Base-by-base conservation (phyloP, 2,888 invertebrate species). In the Diadegma fenestrale region DNA sequence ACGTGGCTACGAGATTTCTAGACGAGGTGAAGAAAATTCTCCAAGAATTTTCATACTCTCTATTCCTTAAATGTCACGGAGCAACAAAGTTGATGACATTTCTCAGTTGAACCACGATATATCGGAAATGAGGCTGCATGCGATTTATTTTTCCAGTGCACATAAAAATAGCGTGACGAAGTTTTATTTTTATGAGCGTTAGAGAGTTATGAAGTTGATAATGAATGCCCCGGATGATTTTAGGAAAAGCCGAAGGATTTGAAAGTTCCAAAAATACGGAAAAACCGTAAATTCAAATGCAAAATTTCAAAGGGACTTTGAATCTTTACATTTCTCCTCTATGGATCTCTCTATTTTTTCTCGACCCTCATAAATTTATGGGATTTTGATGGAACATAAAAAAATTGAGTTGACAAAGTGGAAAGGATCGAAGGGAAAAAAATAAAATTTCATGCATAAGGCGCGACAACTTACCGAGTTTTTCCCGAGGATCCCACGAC, bases 391-490 rank as follows among this genome's bases (percentile, higher is more conserved):
- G n/a, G 17, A 54, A 19, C 3, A 41, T 10, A 4, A 41, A 33
- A 48, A 68, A 73, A 63, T 26, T 41, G 14, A 37, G 17, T 63
- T 79, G 61, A 71, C 37, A 22, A 30, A 73, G 61, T 51, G 17
- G 58, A 45, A 37, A 41, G 12, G 10, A 72, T 4, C 51, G 4
- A 33, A 17, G 41, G 37, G 10, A 58, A 19, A 41, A 72, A 73
- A 51, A 41, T n/a, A 37, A 66, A 41, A 22, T 75, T 37, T 41
- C 45, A 76, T 14, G 12, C 14, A 69, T 43, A 6, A 71, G 48
- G 51, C 64, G 41, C 26, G 26, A 43, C n/a, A 54, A 37, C 77
- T 86, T 86, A 86, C 85, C 80, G 85, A 79, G 78, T 80, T 80
- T 76, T 43, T 77, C 61, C 66, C 58, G 63, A 73, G 82, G 54